A percentile compares a stretch with the other conserved stretches of the same genome.
phyloP scores from a whole-genome alignment of 2,888 invertebrate species.

The Serripes groenlandicus region DNA sequence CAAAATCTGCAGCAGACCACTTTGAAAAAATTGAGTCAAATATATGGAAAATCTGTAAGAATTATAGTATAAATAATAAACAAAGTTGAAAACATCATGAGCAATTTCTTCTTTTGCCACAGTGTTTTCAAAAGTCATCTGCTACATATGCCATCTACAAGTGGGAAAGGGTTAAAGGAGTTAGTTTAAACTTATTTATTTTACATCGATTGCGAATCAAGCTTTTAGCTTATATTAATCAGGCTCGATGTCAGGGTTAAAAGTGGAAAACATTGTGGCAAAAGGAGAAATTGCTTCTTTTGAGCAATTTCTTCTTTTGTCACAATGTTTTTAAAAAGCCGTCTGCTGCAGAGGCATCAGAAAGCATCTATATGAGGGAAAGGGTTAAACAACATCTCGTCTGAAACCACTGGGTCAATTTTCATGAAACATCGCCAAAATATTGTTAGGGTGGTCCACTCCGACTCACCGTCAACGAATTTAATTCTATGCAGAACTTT shows the following conservation, averaged over 20 bases:
- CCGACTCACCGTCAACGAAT: no score
- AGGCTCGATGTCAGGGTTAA: no score
- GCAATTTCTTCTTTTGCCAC: constrained; percentile 4
- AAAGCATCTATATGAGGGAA: no score
- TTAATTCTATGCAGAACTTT: no score
- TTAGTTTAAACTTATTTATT: no score
- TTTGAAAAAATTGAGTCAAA: neutral
- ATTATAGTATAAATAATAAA: neutral
- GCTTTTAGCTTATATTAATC: no score
- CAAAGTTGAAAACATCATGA: neutral
- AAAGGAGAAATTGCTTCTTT: neutral
- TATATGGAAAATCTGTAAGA: neutral
- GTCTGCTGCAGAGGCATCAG: no score
- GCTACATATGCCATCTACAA: no score
- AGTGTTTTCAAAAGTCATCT: neutral
- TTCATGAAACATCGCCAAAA: no score
- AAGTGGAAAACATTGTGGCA: neutral
- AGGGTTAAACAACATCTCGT: no score
- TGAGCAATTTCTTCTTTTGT: neutral
- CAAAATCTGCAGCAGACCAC: neutral
- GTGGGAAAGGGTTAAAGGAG: neutral
- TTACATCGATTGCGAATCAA: neutral
- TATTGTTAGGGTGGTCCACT: no score
- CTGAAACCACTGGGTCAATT: no score
- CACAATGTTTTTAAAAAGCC: neutral